These are phyloP conservation scores for Xylocopa sonorina DNA, from an alignment of 1,140 invertebrate genomes.

Conservation along the genomic window DNA sequence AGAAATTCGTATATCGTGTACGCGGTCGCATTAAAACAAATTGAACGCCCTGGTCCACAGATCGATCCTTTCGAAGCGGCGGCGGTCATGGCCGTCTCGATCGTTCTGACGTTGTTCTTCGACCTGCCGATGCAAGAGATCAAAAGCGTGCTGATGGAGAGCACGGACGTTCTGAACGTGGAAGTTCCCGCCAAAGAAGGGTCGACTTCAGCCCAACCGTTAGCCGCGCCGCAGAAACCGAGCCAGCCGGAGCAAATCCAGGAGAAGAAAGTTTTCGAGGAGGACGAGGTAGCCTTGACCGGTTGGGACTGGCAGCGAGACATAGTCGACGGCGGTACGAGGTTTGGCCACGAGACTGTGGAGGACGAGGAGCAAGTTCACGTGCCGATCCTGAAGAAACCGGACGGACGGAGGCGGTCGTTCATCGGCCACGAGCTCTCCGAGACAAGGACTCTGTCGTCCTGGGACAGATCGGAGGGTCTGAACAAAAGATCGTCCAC, in stretches of 20 bases:
- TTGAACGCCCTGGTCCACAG: constrained; percentile 67
- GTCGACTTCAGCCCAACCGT: neutral
- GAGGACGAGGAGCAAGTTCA: constrained; percentile 48
- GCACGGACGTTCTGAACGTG: constrained; percentile 59
- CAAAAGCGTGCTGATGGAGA: constrained; percentile 79
- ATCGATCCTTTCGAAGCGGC: constrained; percentile 75
- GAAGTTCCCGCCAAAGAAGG: constrained; percentile 24
- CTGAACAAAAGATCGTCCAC: constrained; percentile 31
- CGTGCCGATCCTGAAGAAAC: constrained; percentile 49
- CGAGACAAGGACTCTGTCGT: constrained; percentile 49
- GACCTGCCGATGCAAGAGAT: constrained; percentile 83
- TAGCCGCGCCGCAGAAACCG: constrained; percentile 18
- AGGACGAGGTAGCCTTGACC: constrained; percentile 50
- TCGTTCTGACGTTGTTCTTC: constrained; percentile 80
- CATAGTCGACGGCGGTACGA: constrained; percentile 20
- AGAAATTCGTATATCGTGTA: neutral
- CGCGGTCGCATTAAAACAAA: neutral
- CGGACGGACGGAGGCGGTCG: constrained; percentile 54
- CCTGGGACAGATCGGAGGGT: constrained; percentile 26
- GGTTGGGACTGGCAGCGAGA: constrained; percentile 60
- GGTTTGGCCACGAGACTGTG: neutral
- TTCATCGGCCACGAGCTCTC: constrained; percentile 64
- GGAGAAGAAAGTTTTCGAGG: constrained; percentile 37
- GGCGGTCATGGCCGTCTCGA: constrained; percentile 73
- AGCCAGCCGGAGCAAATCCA: neutral